Conservation (phyloP, 2,113 vertebrate genomes). For the Merops nubicus region DNA sequence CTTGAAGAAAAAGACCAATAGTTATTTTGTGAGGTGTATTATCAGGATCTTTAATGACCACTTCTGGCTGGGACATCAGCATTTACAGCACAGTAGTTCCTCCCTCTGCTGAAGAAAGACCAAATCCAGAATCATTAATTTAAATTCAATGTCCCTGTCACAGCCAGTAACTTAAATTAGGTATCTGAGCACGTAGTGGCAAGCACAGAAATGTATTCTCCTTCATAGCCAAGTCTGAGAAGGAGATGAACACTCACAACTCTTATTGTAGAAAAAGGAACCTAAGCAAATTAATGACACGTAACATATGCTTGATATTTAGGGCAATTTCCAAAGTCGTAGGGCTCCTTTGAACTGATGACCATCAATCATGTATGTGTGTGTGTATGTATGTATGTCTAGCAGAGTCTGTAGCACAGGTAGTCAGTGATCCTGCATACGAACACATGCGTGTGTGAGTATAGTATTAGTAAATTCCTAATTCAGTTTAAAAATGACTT, state of each 20-base stretch:
- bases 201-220: background rate
- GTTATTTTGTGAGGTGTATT: background rate
- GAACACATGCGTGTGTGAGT: background rate
- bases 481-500: background rate
- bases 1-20: background rate
- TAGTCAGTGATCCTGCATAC: background rate
- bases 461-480: background rate
- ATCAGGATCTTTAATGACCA: background rate
- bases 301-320: background rate
- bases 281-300: background rate
- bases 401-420: background rate
- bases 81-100: background rate
- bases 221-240: background rate
- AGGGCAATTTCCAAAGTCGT: background rate
- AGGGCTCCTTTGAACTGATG: background rate
- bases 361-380: background rate
- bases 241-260: background rate
- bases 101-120: background rate
- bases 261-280: background rate
- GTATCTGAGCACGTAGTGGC: background rate
- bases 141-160: conserved; percentile 20
- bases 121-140: background rate
- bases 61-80: background rate
- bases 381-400: background rate
- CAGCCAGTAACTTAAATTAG: conserved; percentile 16